A percentile compares a stretch with the other conserved stretches of the same genome.
Evolutionary conservation across 2,888 invertebrate genomes (phyloP).

Genomic region (Cremastinae sp.): DNA sequence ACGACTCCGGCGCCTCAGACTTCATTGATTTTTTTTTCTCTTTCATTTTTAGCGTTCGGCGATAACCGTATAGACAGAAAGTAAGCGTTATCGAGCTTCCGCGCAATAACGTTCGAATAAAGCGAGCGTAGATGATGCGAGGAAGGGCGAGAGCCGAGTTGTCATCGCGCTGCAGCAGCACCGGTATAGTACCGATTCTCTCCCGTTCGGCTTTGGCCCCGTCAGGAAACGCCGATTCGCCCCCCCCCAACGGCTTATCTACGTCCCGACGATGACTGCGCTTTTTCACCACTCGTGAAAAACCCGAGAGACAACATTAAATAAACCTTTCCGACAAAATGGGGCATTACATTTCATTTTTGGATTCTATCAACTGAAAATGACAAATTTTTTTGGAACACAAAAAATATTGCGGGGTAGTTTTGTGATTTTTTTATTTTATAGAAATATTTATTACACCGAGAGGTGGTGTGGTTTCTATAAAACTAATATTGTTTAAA

Average conservation of each 20-base stretch:
- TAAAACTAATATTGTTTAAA: too few relatives aligned
- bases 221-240: too few relatives aligned
- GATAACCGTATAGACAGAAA: constrained; percentile 47
- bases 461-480: too few relatives aligned
- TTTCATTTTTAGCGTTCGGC: constrained; percentile 34
- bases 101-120: constrained; percentile 65
- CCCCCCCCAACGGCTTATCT: constrained; percentile 54
- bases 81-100: constrained; percentile 66
- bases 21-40: constrained; percentile 12
- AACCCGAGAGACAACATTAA: background rate
- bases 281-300: constrained; percentile 24
- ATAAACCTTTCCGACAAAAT: background rate
- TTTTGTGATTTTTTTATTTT: too few relatives aligned
- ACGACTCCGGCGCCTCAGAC: constrained; percentile 18
- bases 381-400: too few relatives aligned
- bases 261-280: constrained; percentile 42
- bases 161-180: too few relatives aligned
- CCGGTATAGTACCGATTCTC: too few relatives aligned
- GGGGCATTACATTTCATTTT: background rate
- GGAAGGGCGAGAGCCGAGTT: background rate
- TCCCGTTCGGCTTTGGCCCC: too few relatives aligned
- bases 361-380: too few relatives aligned
- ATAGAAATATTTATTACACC: too few relatives aligned
- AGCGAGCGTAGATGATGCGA: constrained; percentile 8
- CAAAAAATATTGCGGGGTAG: too few relatives aligned